A percentile compares a stretch with the other conserved stretches of the same genome.
These are phyloP conservation scores for Coendou prehensilis DNA, from an alignment of 2,797 vertebrate species.

Conservation along the genomic window DNA sequence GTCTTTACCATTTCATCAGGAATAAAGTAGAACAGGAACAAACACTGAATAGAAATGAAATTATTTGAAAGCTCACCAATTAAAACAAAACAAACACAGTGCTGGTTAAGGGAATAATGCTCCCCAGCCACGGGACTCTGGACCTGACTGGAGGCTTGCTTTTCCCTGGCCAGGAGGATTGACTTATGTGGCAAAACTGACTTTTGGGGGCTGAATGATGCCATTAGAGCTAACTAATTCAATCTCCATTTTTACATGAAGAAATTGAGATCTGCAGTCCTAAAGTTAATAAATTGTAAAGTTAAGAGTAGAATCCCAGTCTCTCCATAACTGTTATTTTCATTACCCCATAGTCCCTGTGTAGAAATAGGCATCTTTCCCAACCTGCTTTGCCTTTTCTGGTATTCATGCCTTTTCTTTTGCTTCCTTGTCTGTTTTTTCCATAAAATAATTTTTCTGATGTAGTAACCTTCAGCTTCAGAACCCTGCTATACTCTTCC, in stretches of 20 bases:
- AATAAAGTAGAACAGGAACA: conserved; percentile 55
- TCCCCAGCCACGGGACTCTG: background rate
- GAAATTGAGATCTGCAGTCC: background rate
- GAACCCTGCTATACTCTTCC: background rate
- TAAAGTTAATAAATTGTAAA: conserved; percentile 11
- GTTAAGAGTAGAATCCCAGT: background rate
- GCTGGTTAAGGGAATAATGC: background rate
- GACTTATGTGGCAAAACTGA: background rate
- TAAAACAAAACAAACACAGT: background rate
- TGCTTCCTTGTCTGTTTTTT: background rate
- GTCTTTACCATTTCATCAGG: conserved; percentile 1
- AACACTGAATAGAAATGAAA: conserved; percentile 41
- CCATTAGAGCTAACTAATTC: background rate
- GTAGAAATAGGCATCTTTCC: background rate
- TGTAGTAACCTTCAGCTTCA: background rate
- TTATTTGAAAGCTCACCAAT: background rate
- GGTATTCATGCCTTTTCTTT: background rate
- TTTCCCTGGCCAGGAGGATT: background rate
- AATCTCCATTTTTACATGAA: background rate
- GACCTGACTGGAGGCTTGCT: background rate
- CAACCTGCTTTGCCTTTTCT: background rate
- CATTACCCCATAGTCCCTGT: background rate
- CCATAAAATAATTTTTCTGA: background rate
- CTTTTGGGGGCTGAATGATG: background rate
- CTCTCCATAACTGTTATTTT: background rate